Conservation (phyloP, 2,113 vertebrate species). For the Procavia capensis region DNA sequence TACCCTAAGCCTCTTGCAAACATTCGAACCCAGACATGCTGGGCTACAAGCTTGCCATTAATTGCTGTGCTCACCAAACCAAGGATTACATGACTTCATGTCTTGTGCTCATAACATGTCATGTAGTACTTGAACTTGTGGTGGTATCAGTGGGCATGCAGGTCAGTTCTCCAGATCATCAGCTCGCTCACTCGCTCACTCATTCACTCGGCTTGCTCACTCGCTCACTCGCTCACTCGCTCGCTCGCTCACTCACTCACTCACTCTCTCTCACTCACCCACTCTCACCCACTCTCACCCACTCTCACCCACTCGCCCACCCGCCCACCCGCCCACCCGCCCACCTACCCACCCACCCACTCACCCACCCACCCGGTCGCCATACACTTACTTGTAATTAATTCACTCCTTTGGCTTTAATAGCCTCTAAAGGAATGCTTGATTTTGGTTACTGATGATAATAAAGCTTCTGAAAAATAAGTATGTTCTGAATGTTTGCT, state of each 20-base stretch:
- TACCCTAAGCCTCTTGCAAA: not conserved
- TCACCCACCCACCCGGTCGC: not conserved
- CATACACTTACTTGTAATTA: not conserved
- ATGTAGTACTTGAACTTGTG: too few relatives aligned
- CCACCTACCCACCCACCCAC: too few relatives aligned
- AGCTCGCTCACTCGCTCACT: too few relatives aligned
- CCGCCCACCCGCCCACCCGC: too few relatives aligned
- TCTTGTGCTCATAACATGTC: not conserved
- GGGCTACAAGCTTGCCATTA: not conserved
- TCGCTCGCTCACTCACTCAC: too few relatives aligned
- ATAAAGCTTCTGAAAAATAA: slow-evolving; percentile 6
- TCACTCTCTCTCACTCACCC: too few relatives aligned
- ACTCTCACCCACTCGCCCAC: too few relatives aligned
- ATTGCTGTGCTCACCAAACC: not conserved
- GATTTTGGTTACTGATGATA: not conserved
- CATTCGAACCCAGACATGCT: not conserved
- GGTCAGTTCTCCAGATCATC: not conserved
- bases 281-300: too few relatives aligned
- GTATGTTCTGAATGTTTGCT: not conserved
- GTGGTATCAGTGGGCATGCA: not conserved
- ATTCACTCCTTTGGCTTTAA: not conserved
- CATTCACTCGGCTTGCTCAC: too few relatives aligned
- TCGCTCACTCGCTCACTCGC: too few relatives aligned
- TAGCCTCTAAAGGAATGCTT: not conserved
- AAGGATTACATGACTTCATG: not conserved